phyloP scores from a whole-genome alignment of 2,888 invertebrate genomes.

The Sipha maydis region DNA sequence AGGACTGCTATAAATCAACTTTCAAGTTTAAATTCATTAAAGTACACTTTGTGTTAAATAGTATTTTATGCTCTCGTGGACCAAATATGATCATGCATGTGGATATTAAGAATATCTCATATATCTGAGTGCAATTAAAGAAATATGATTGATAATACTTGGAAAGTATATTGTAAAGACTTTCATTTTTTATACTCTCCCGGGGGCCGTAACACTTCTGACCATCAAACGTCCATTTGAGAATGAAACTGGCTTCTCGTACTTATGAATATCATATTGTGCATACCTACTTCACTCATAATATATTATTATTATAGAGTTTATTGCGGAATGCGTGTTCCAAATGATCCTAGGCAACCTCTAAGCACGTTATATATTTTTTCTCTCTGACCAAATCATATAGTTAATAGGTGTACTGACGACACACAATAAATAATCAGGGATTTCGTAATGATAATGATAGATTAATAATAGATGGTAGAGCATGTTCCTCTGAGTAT shows the following conservation, averaged over 20 bases:
- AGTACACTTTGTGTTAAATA: neutral
- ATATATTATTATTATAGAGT: neutral
- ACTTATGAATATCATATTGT: neutral
- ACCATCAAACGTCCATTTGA: slow-evolving; percentile 1
- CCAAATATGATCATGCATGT: neutral
- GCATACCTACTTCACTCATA: neutral
- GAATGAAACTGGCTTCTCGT: slow-evolving; percentile 35
- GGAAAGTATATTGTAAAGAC: neutral
- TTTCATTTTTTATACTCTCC: slow-evolving; percentile 14
- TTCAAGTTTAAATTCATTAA: neutral
- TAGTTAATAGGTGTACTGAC: neutral
- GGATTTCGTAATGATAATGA: slow-evolving; percentile 27
- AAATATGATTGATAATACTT: slow-evolving; percentile 5
- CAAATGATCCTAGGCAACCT: neutral
- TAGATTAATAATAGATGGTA: slow-evolving; percentile 1
- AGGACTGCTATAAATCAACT: neutral
- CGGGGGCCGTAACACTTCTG: neutral
- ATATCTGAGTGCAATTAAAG: neutral
- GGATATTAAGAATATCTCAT: neutral
- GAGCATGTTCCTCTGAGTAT: slow-evolving; percentile 6
- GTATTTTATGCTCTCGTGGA: neutral
- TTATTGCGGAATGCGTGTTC: slow-evolving; percentile 27
- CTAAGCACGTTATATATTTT: neutral
- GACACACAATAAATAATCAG: neutral
- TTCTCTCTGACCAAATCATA: neutral